Conservation (phyloP, 2,797 vertebrate genomes). For the Cyprinella venusta region DNA sequence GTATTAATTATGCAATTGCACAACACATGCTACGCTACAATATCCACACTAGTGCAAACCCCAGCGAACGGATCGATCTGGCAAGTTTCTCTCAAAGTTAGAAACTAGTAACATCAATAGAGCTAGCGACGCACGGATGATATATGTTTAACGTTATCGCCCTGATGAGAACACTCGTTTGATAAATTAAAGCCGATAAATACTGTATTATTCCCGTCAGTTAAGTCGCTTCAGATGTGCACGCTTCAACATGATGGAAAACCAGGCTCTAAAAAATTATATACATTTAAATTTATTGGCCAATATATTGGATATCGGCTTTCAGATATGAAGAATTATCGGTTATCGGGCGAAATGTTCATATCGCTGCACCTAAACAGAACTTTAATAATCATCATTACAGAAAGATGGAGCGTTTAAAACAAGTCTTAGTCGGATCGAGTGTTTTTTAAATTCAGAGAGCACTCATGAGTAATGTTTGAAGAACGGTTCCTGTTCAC, state of each 20-base stretch:
- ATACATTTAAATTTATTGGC: too few relatives aligned
- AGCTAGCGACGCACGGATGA: not conserved
- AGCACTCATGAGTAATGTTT: not conserved
- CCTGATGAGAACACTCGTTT: fast-evolving
- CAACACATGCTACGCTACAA: conserved; percentile 22
- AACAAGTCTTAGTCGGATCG: too few relatives aligned
- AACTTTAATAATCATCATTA: not conserved
- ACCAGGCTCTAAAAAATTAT: too few relatives aligned
- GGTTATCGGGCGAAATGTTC: too few relatives aligned
- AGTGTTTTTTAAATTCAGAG: not conserved
- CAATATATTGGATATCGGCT: too few relatives aligned
- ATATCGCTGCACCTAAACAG: not conserved
- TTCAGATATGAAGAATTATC: too few relatives aligned
- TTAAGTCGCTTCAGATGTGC: too few relatives aligned
- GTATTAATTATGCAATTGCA: conserved; percentile 28
- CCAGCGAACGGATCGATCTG: not conserved
- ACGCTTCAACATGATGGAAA: too few relatives aligned
- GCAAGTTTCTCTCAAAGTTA: not conserved
- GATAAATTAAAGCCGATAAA: too few relatives aligned
- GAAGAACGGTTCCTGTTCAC: not conserved
- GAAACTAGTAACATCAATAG: not conserved
- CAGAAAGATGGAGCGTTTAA: not conserved
- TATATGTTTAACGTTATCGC: too few relatives aligned
- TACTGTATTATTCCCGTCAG: too few relatives aligned
- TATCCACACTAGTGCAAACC: not conserved